phyloP scores from a whole-genome alignment of 2,888 invertebrate species.

The Anagyrus pseudococci region DNA sequence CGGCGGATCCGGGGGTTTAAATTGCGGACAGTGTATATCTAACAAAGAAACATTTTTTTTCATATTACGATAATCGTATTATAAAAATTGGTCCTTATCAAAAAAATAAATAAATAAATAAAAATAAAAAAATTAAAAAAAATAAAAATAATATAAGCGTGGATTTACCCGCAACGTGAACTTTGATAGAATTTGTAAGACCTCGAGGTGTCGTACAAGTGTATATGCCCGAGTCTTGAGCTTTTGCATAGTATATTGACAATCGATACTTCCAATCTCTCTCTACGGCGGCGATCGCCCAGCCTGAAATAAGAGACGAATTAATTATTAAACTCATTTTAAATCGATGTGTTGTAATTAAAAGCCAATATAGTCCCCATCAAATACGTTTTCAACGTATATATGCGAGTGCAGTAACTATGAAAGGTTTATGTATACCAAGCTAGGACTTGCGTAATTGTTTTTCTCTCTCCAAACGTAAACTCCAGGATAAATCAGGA shows the following conservation, averaged over 20 bases:
- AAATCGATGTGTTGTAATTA: too few relatives aligned
- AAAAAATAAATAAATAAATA: not conserved
- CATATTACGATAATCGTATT: too few relatives aligned
- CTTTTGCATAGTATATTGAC: conserved; percentile 81
- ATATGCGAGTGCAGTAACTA: too few relatives aligned
- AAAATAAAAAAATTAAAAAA: conserved; percentile 2
- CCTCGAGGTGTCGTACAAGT: conserved; percentile 85
- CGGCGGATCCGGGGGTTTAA: conserved; percentile 65
- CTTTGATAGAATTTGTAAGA: conserved; percentile 76
- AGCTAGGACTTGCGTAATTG: too few relatives aligned
- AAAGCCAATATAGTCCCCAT: too few relatives aligned
- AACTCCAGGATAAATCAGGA: too few relatives aligned
- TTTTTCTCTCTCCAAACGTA: not conserved
- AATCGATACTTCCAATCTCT: conserved; percentile 82
- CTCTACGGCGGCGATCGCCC: conserved; percentile 78
- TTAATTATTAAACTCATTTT: too few relatives aligned
- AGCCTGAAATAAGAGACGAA: conserved; percentile 68
- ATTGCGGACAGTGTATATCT: conserved; percentile 62
- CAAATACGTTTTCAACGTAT: too few relatives aligned
- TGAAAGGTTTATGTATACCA: too few relatives aligned
- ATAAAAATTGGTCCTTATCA: not conserved
- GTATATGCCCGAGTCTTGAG: conserved; percentile 83
- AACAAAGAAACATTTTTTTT: too few relatives aligned
- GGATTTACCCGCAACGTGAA: conserved; percentile 79
- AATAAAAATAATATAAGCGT: not conserved